Evolutionary conservation across 2,888 invertebrate genomes (phyloP), one percentile per base, ranked within the genome.

Genomic region (Drosophila maculinotata): DNA sequence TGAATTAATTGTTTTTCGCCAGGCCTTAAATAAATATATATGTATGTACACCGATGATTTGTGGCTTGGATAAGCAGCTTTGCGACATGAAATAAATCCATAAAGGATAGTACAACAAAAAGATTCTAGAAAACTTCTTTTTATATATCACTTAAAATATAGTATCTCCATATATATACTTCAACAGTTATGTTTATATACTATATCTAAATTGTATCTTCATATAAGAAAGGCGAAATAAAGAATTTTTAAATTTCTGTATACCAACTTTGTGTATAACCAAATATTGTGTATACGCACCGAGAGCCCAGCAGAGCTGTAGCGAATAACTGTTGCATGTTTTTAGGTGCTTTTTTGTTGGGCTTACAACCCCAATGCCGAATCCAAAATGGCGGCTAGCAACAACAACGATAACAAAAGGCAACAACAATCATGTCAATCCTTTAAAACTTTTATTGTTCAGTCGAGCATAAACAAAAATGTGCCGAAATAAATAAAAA

Each of bases 401-500:
- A 62, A 60, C 63, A 72, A 51, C 31, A 41, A 31, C 20, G 23
- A 26, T 23, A 56, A 10, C 35, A 59, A 14, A 14, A 49, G 12
- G 25, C 38, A 28, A 45, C 48, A 60, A 38, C 67, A 67, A 74
- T 52, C 68, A 52, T 62, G 74, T 71, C 81, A 86, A 83, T 86
- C 87, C 81, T 77, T 80, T 86, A 69, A 81, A 81, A 81, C 84
- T 83, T 83, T 83, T 80, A 87, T 71, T 77, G 84, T 76, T 67
- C 81, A 75, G 39, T 83, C 64, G 44, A 71, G 81, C 68, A 80
- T 71, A 67, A 80, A 77, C 69, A 77, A 71, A 86, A 86, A 67
- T 67, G 68, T 59, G 59, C 64, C 66, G 77, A 80, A 83, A 87
- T 83, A 80, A 72, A 82, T 79, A 85, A 66, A n/a, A 63, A 70